Evolutionary conservation across 2,113 vertebrate species (phyloP).

Genomic region (Chaenocephalus aceratus): DNA sequence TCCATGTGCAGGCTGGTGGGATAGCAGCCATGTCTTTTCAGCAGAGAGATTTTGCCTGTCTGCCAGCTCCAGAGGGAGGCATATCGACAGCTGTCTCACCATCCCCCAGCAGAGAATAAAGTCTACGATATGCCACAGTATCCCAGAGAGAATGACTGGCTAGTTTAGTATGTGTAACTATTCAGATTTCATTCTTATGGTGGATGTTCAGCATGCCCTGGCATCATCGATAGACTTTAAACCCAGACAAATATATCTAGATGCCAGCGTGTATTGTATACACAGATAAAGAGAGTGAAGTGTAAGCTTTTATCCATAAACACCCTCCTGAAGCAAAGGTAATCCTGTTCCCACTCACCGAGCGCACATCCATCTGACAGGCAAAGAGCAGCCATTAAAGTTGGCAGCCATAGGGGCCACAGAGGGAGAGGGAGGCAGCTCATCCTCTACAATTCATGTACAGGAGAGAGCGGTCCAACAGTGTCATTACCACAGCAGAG

Average conservation of each 20-base stretch:
- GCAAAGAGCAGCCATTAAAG: constrained; percentile 61
- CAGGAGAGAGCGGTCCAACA: constrained; percentile 56
- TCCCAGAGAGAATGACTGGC: not conserved
- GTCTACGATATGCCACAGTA: not conserved
- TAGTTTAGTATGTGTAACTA: not conserved
- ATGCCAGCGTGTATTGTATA: not conserved
- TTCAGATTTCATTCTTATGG: not conserved
- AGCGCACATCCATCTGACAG: constrained; percentile 49
- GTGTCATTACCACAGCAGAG: constrained; percentile 61
- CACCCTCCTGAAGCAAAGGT: constrained; percentile 46
- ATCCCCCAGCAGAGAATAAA: constrained; percentile 32
- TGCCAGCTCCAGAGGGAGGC: constrained; percentile 41
- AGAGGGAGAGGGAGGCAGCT: constrained; percentile 51
- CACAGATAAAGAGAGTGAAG: constrained; percentile 15
- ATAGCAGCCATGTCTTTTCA: constrained; percentile 39
- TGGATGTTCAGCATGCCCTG: not conserved
- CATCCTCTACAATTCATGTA: constrained; percentile 69
- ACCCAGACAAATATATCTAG: not conserved
- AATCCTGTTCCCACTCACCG: constrained; percentile 58
- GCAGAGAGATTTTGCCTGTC: constrained; percentile 30
- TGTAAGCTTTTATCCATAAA: constrained; percentile 44
- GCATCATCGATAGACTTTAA: not conserved
- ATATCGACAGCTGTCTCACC: constrained; percentile 47
- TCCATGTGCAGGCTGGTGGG: constrained; percentile 22
- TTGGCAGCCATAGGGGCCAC: constrained; percentile 50